Evolutionary conservation across 2,797 vertebrate species (phyloP).

Genomic region (Pelodytes ibericus): DNA sequence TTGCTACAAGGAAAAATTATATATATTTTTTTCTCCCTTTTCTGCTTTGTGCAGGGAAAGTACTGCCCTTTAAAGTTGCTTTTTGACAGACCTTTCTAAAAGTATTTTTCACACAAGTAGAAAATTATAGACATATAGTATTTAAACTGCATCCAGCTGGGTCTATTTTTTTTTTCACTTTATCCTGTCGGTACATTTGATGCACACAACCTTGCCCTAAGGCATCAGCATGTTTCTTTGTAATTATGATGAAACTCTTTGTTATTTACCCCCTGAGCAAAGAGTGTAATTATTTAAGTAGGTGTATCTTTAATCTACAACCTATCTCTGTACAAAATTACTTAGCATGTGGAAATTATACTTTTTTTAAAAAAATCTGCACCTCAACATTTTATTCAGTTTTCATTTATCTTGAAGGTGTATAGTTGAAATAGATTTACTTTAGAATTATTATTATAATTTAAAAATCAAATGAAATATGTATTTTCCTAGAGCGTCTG

Average conservation of each 20-base stretch:
- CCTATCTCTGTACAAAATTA: constrained; percentile 33
- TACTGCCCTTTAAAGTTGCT: constrained; percentile 43
- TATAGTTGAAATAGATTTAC: not conserved
- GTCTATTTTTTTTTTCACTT: constrained; percentile 32
- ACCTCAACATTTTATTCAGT: not conserved
- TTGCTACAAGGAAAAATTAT: constrained; percentile 34
- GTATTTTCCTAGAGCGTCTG: too few relatives aligned
- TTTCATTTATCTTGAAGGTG: not conserved
- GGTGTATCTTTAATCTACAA: constrained; percentile 42
- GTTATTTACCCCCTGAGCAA: constrained; percentile 48
- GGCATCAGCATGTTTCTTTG: constrained; percentile 41
- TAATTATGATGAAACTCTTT: constrained; percentile 47
- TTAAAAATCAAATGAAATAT: not conserved
- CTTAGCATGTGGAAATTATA: constrained; percentile 19
- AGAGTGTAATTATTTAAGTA: constrained; percentile 45
- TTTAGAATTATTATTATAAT: constrained; percentile 5
- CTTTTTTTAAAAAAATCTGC: constrained; percentile 1
- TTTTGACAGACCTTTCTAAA: constrained; percentile 43
- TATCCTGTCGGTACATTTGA: constrained; percentile 42
- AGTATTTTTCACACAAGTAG: constrained; percentile 50
- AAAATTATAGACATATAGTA: constrained; percentile 50
- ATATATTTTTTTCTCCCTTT: constrained; percentile 22
- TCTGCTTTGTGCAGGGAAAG: constrained; percentile 34
- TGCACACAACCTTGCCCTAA: constrained; percentile 35
- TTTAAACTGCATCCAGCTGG: constrained; percentile 42